Evolutionary conservation across 2,888 invertebrate species (phyloP), one percentile per base, ranked within the genome.

Genomic region (Drosophila colorata): DNA sequence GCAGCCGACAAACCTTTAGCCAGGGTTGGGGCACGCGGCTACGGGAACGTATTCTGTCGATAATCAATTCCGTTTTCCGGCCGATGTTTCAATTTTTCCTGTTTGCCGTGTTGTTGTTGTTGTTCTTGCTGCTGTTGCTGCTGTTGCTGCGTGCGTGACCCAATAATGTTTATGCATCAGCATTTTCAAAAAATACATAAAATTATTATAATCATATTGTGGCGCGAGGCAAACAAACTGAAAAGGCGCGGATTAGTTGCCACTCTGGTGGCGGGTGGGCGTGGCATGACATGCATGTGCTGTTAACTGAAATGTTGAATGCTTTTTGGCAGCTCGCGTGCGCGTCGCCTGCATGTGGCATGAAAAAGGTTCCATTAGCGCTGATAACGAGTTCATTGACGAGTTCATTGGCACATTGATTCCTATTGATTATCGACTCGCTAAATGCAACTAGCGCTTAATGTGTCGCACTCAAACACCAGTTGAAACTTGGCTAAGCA

Each of bases 41-140:
- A 9, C 31, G 35, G 28, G 16, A 37, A 16, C 25, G 9, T 43
- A 31, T 53, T 58, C 71, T 64, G 73, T 59, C 75, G 75, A 88
- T 87, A 87, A 88, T 85, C 87, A 84, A 85, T 87, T 85, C 87
- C 68, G 78, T 80, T 88, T 84, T 84, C 86, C 84, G 85, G 69
- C 66, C 73, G 63, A 77, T 57, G 64, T 52, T 59, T 51, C 46
- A 48, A 38, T 44, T 47, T 48, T 59, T 66, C 13, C 53, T 38
- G 46, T 28, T 41, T 31, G n/a, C 28, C 6, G 25, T 40, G 31
- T 33, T 64, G 18, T 37, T 28, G 28, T 23, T 72, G 65, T n/a
- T 49, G 49, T 37, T 49, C 49, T 40, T n/a, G n/a, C n/a, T n/a
- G n/a, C n/a, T n/a, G n/a, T 53, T 61, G 23, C 43, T 48, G 57